phyloP scores from a whole-genome alignment of 2,797 vertebrate genomes.

The Pampus argenteus region DNA sequence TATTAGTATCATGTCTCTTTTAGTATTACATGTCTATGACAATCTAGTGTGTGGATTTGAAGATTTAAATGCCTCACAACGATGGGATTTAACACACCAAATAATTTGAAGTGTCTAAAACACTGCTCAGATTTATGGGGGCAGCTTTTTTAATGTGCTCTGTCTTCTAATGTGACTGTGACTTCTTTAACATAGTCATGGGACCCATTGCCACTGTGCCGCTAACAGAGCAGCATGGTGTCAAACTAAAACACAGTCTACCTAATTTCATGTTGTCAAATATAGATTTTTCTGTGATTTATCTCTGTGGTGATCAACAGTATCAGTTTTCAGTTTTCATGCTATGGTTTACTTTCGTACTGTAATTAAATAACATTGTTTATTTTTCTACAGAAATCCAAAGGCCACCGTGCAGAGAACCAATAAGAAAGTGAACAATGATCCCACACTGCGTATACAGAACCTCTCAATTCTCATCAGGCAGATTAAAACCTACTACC shows the following conservation, averaged over 20 bases:
- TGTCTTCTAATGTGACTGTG: background rate
- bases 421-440: slow-evolving; percentile 98
- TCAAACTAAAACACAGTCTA: slow-evolving; percentile 12
- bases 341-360: background rate
- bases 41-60: background rate
- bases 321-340: background rate
- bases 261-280: too few relatives aligned
- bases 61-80: background rate
- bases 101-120: background rate
- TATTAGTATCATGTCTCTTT: background rate
- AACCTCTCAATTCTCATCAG: slow-evolving; percentile 95
- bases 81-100: background rate
- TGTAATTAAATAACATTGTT: background rate
- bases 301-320: background rate
- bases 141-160: background rate
- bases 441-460: slow-evolving; percentile 94
- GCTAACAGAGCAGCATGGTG: slow-evolving; percentile 12
- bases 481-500: slow-evolving; percentile 96
- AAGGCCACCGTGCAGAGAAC: slow-evolving; percentile 92
- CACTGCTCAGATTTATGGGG: background rate
- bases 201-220: slow-evolving; percentile 25
- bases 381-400: slow-evolving; percentile 87
- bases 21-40: background rate
- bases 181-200: slow-evolving; percentile 24
- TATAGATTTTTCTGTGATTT: too few relatives aligned